Base-by-base conservation (phyloP, 2,888 invertebrate genomes). In the Acheta domesticus region DNA sequence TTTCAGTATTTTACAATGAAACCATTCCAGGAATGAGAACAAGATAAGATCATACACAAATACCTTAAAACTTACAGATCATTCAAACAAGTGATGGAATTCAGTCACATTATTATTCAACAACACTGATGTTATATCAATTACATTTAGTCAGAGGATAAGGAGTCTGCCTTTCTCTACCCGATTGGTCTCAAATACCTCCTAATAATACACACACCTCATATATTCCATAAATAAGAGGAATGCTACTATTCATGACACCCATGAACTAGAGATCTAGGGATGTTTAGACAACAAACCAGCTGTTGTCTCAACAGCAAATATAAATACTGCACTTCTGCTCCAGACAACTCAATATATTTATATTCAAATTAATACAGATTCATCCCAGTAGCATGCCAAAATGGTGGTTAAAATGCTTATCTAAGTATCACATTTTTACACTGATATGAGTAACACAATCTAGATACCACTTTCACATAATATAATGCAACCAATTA, bases 201-300 rank as follows among this genome's bases (percentile, higher is more conserved):
- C 20, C 23, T n/a, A 23, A 16, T 75, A 75, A 76, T 76, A 20
- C 48, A 76, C 49, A 76, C n/a, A 48, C 76, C 48, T 76, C 76
- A 36, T n/a, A n/a, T 19, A n/a, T 76, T 23, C n/a, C 48, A 76
- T 49, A 76, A 76, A n/a, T 23, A 76, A 75, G 21, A 36, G 3
- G 36, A 23, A n/a, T n/a, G 75, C 36, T 75, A 77, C 36, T 36
- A 36, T 36, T 36, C 36, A 36, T 8, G 36, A 8, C 36, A 36
- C 8, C 36, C 14, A 62, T 19, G 11, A 62, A 19, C 62, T 19
- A 62, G n/a, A 62, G 62, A 19, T 62, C n/a, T 14, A 8, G n/a
- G 62, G 62, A 62, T 62, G 62, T 4, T 62, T 62, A 62, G 62
- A 62, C n/a, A n/a, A 62, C 62, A 62, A 12, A n/a, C 62, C 62